phyloP scores from a whole-genome alignment of 2,888 invertebrate species.

The Chymomyza caudatula region DNA sequence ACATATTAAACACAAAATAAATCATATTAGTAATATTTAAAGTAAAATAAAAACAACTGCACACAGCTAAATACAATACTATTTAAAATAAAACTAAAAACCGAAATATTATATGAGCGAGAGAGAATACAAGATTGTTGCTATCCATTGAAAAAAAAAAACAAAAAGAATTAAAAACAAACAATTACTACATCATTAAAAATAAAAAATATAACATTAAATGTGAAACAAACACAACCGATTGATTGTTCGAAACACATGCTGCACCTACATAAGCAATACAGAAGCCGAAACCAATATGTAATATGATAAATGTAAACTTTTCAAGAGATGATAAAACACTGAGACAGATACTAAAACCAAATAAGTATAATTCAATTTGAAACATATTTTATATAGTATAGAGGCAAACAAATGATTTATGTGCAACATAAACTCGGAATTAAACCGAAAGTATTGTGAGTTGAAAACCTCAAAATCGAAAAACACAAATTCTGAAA shows the following conservation, averaged over 20 bases:
- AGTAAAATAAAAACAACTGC: constrained; percentile 37
- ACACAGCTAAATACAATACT: constrained; percentile 63
- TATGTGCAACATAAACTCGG: not conserved
- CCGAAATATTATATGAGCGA: constrained; percentile 71
- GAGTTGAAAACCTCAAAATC: not conserved
- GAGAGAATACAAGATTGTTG: constrained; percentile 78
- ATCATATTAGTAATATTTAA: constrained; percentile 32
- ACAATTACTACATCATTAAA: constrained; percentile 13
- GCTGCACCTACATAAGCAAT: not conserved
- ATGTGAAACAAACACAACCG: constrained; percentile 4
- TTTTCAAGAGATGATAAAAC: not conserved
- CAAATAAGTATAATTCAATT: not conserved
- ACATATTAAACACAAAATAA: constrained; percentile 17
- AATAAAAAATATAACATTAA: constrained; percentile 29
- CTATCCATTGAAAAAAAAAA: constrained; percentile 69
- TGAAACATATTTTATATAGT: not conserved
- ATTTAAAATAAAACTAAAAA: constrained; percentile 60
- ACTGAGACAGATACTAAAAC: not conserved
- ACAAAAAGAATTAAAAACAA: constrained; percentile 41
- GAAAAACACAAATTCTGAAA: no score
- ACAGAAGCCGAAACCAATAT: not conserved
- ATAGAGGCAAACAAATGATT: no score
- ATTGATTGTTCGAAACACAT: not conserved
- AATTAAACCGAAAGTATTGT: not conserved
- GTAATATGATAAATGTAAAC: not conserved